Base-by-base conservation (phyloP, 2,888 invertebrate species). In the Drosophila pegasa region DNA sequence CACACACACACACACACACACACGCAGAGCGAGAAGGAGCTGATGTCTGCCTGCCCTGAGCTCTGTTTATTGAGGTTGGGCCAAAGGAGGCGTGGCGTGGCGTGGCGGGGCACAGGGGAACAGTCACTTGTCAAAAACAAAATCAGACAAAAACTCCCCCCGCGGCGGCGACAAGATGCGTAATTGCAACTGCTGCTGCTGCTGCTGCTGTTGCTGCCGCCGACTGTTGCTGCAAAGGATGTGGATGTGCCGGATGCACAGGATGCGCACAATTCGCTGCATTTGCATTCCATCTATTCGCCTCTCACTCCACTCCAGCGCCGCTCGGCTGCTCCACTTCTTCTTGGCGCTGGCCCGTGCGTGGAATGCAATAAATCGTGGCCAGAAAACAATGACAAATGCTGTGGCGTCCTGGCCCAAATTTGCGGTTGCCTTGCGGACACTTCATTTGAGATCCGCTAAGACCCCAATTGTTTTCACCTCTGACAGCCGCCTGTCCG, bases 111-210 rank as follows among this genome's bases (percentile, higher is more conserved):
- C 75, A 41, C 38, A 40, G 68, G 59, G 75, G 57, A 43, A 66
- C 67, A 76, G 62, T 82, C 77, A 79, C 88, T 87, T 87, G 90
- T 87, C 89, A 89, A 87, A 87, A 89, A 89, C 89, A 84, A 89
- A 84, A 88, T 84, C 89, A 87, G 87, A 80, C 71, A 82, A 78
- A 86, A 87, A 70, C 71, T 70, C 70, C 78, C 70, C 61, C 45
- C 72, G 68, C 71, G 75, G 71, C 79, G 70, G 68, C 87, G 81
- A 78, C 89, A 89, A 78, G 89, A 85, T 89, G 78, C 87, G 86
- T 88, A 87, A 87, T 88, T 87, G 89, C 82, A 76, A 78, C 89
- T 67, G 66, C 87, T 63, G 65, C 61, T 20, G 40, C 40, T 41
- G 20, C 1, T 20, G 22, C 9, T 37, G 37, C 2, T 86, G 88